Conservation (phyloP, 2,888 invertebrate species). For the Amphimallon solstitiale region DNA sequence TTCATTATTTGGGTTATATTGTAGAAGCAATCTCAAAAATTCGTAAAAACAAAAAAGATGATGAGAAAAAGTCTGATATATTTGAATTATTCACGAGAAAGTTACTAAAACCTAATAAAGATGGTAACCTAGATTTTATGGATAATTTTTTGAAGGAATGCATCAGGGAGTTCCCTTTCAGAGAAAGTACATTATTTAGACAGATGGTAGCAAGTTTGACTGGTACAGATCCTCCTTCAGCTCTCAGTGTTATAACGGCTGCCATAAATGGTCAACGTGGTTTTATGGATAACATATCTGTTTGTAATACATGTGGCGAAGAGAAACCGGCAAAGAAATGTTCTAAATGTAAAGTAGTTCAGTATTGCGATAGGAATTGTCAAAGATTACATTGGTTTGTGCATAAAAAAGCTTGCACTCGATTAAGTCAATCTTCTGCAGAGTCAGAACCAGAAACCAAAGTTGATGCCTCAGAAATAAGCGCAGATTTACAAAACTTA, state of each 20-base stretch:
- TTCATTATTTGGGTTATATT: conserved; percentile 82
- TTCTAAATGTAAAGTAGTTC: conserved; percentile 91
- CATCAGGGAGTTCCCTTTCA: conserved; percentile 88
- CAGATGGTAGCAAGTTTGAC: conserved; percentile 84
- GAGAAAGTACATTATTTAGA: conserved; percentile 89
- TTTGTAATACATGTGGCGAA: conserved; percentile 88
- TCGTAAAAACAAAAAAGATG: conserved; percentile 52
- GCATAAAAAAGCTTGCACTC: conserved; percentile 86
- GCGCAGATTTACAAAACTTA: conserved; percentile 54
- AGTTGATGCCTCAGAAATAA: conserved; percentile 52
- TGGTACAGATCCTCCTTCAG: conserved; percentile 77
- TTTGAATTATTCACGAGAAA: conserved; percentile 81
- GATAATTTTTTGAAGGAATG: conserved; percentile 84
- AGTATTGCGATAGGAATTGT: conserved; percentile 94
- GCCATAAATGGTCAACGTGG: conserved; percentile 91
- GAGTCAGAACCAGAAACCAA: conserved; percentile 40
- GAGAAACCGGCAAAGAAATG: conserved; percentile 93
- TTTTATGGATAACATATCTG: conserved; percentile 73
- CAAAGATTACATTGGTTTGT: conserved; percentile 94
- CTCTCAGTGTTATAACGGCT: conserved; percentile 76
- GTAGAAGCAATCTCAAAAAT: conserved; percentile 58
- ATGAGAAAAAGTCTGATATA: conserved; percentile 72
- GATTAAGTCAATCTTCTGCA: conserved; percentile 63
- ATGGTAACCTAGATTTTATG: conserved; percentile 71
- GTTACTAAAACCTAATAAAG: conserved; percentile 79